Percentiles rank a stretch among this genome's conserved stretches.
Conservation (phyloP, 2,113 vertebrate species). For the Brachyistius frenatus region DNA sequence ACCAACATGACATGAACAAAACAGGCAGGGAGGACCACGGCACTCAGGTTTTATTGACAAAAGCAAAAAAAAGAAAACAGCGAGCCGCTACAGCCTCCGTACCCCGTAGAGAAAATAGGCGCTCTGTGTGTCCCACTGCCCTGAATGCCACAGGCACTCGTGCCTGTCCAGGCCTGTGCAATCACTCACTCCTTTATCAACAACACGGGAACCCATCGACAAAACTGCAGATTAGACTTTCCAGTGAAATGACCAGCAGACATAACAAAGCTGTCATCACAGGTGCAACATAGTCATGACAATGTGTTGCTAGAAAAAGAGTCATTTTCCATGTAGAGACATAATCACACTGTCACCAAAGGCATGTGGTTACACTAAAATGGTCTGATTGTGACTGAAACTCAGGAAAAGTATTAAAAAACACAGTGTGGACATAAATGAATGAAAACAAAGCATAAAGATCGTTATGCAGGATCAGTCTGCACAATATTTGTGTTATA, state of each 20-base stretch:
- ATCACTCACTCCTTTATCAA: conserved; percentile 65
- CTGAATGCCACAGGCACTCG: conserved; percentile 62
- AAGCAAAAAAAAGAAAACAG: conserved; percentile 34
- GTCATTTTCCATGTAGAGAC: neutral
- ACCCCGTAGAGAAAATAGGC: conserved; percentile 47
- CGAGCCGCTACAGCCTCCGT: neutral
- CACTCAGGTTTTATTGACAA: conserved; percentile 56
- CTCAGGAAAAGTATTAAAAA: no score
- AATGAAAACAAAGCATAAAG: no score
- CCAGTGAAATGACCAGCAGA: conserved; percentile 46
- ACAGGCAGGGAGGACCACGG: conserved; percentile 2
- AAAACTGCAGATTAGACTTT: conserved; percentile 64
- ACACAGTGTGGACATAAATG: no score
- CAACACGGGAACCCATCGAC: conserved; percentile 51
- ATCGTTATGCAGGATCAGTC: no score
- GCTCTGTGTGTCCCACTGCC: conserved; percentile 45
- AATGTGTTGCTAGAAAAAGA: neutral
- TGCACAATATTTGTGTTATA: no score
- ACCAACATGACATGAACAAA: conserved; percentile 31
- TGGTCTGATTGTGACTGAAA: no score
- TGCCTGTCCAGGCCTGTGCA: conserved; percentile 72
- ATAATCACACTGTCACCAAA: neutral
- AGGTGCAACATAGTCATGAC: conserved; percentile 42
- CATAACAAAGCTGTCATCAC: conserved; percentile 50
- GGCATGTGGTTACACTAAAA: no score